These are phyloP conservation scores for Apamea monoglypha DNA, from an alignment of 2,888 invertebrate species.

Conservation along the genomic window DNA sequence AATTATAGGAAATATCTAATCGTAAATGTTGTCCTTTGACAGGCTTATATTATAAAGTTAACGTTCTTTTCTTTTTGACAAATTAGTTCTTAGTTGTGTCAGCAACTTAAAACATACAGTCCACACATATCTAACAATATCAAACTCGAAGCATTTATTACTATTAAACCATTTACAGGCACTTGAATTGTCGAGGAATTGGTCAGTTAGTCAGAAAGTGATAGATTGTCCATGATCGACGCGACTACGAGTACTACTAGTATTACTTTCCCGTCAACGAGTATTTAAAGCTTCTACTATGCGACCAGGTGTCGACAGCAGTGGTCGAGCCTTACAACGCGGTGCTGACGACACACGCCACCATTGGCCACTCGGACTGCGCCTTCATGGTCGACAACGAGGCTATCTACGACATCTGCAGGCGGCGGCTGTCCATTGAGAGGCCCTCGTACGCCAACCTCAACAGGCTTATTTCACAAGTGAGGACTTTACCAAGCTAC, in stretches of 20 bases:
- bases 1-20: neutral
- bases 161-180: neutral
- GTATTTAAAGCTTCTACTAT: conserved; percentile 9
- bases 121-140: neutral
- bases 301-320: conserved; percentile 94
- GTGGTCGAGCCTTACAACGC: conserved; percentile 99
- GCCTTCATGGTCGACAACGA: conserved; percentile 99
- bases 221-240: neutral
- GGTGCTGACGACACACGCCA: conserved; percentile 97
- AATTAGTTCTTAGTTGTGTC: neutral
- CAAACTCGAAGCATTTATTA: neutral
- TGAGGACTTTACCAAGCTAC: conserved; percentile 62
- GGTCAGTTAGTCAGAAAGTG: neutral
- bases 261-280: conserved; percentile 12
- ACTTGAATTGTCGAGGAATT: neutral
- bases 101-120: neutral
- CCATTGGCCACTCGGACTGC: conserved; percentile 96
- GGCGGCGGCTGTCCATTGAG: conserved; percentile 95
- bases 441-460: conserved; percentile 96
- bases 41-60: neutral
- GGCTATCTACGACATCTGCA: conserved; percentile 98
- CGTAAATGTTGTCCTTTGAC: neutral
- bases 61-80: neutral
- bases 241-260: too few relatives aligned
- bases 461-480: conserved; percentile 95